phyloP scores from a whole-genome alignment of 92 coral and sea anemone genomes.

The Porites divaricata region DNA sequence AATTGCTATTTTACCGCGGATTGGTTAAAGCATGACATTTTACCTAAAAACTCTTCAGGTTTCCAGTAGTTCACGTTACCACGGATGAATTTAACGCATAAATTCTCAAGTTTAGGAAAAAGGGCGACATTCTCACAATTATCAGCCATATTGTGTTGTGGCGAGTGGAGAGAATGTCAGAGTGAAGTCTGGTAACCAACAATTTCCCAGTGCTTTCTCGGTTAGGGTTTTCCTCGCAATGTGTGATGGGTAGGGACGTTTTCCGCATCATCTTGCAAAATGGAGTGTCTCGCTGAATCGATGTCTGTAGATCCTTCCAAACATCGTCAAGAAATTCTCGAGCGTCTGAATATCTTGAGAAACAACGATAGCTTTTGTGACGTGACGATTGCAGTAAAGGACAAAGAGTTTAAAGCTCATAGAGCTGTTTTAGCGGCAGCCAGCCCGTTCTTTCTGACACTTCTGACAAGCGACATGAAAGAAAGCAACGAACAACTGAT shows the following conservation, averaged over 20 bases:
- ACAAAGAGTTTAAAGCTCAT: neutral
- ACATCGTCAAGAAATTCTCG: neutral
- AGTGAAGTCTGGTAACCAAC: neutral
- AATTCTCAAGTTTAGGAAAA: conserved; percentile 21
- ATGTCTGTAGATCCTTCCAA: neutral
- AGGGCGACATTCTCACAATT: neutral
- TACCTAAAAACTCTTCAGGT: conserved; percentile 29
- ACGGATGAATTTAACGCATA: neutral
- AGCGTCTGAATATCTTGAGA: neutral
- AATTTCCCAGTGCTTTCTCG: too few relatives aligned
- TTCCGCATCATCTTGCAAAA: too few relatives aligned
- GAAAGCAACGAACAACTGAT: too few relatives aligned
- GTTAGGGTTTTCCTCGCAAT: too few relatives aligned
- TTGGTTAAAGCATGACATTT: neutral
- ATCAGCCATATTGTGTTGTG: conserved; percentile 22
- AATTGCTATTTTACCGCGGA: too few relatives aligned
- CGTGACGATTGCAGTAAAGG: neutral
- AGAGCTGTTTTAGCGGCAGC: neutral
- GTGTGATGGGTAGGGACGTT: too few relatives aligned
- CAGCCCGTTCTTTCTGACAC: conserved; percentile 41
- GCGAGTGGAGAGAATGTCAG: neutral
- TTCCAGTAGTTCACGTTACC: conserved; percentile 18
- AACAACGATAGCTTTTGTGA: neutral
- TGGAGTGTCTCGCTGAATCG: too few relatives aligned
- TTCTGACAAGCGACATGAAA: conserved; percentile 24